Base-by-base conservation (phyloP, 2,113 vertebrate genomes). In the Reinhardtius hippoglossoides region DNA sequence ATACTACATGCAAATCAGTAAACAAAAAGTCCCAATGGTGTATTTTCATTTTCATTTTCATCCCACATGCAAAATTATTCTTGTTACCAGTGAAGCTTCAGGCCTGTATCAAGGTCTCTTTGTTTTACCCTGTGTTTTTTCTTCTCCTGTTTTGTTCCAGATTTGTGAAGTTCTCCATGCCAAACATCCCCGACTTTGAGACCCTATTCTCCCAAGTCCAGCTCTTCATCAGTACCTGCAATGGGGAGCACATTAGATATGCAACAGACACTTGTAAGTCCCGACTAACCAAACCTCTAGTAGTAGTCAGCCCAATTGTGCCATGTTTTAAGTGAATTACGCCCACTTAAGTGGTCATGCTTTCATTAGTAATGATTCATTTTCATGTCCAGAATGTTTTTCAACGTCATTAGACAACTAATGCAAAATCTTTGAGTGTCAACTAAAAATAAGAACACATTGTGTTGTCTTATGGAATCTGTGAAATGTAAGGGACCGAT, bases 121-220 rank as follows among this genome's bases (percentile, higher is more conserved):
- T 14, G 42, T 52, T n/a, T 23, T 20, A 4, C 24, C 24, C 26
- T 9, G n/a, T n/a, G 5, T 5, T 21, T 35, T 71, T 61, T 67
- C 24, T 26, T 23, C 24, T 57, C 1, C 52, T 31, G 81, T 90
- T n/a, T 44, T 9, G 0, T 44, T 83, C 1, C 83, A 99, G 98
- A 94, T 99, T 99, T 93, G 98, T 99, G 89, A 99, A 99, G 95
- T 99, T 99, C 94, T 99, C 98, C 91, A 99, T 99, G 98, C 98
- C 98, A 95, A 99, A 96, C 94, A 97, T 98, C 95, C 98, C 98
- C 74, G 98, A 99, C 93, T 99, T 99, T 77, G 98, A 99, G 94
- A 99, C 97, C 0, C 93, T 99, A 77, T 99, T 99, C 94, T 99
- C 97, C 63, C 98, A 99, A 94, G 97, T 98, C 89, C 98, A 99